Evolutionary conservation across 2,797 vertebrate species (phyloP).

Genomic region (Amblyopsis hoosieri): DNA sequence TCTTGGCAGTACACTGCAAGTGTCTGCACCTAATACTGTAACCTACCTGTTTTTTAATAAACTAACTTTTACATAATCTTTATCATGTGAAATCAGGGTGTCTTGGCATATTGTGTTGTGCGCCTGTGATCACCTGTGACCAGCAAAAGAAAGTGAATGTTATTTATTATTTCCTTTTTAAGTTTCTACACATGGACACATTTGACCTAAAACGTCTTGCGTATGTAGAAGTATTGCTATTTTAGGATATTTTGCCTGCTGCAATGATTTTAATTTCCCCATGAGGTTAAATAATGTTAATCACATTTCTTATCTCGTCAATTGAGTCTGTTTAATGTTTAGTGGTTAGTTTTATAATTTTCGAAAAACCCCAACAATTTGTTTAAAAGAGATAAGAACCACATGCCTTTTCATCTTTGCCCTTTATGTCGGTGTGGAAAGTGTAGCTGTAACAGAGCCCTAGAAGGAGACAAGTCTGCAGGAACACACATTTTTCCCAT

Average conservation of each 20-base stretch:
- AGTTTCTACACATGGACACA: no score
- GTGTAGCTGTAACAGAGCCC: slow-evolving; percentile 57
- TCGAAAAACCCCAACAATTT: slow-evolving; percentile 22
- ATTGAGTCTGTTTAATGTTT: slow-evolving; percentile 24
- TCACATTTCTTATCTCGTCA: slow-evolving; percentile 17
- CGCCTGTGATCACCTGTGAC: neutral
- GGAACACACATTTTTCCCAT: slow-evolving; percentile 63
- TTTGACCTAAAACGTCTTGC: no score
- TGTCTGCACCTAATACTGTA: neutral
- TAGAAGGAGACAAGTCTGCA: slow-evolving; percentile 67
- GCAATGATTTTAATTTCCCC: no score
- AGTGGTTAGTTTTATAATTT: slow-evolving; percentile 30
- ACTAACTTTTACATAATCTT: neutral
- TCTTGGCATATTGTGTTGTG: neutral
- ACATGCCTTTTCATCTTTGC: slow-evolving; percentile 51
- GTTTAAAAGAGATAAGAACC: slow-evolving; percentile 61
- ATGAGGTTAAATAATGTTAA: no score
- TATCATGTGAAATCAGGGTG: no score
- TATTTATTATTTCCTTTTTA: no score
- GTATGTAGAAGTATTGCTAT: no score
- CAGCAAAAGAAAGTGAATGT: no score
- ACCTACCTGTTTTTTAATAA: neutral
- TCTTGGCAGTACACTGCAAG: neutral
- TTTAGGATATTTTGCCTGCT: no score
- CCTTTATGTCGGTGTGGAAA: slow-evolving; percentile 51